Percentiles rank a stretch among this genome's conserved stretches.
phyloP scores from a whole-genome alignment of 2,797 vertebrate species.

The Cyclura pinguis region DNA sequence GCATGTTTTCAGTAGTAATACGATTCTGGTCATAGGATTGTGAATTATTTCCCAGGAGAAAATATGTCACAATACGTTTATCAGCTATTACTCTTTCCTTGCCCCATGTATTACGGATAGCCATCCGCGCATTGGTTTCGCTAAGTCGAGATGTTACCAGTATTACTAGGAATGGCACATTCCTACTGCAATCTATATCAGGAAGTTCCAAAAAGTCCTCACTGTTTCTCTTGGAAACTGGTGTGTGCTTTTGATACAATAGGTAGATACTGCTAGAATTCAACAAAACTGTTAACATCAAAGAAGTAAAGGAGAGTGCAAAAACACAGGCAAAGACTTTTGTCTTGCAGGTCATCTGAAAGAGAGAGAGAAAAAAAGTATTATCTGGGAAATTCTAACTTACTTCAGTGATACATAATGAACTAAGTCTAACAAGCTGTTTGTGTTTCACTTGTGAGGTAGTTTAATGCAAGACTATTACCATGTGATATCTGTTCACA shows the following conservation, averaged over 20 bases:
- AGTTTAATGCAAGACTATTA: background rate
- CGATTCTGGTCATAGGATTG: constrained; percentile 13
- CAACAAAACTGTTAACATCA: constrained; percentile 37
- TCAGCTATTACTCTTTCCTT: constrained; percentile 18
- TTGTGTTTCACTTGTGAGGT: background rate
- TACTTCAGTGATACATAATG: background rate
- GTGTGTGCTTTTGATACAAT: constrained; percentile 26
- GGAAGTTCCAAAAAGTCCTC: constrained; percentile 73
- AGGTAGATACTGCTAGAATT: background rate
- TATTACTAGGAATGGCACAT: constrained; percentile 77
- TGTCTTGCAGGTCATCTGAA: constrained; percentile 73
- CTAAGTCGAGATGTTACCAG: constrained; percentile 72
- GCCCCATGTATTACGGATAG: constrained; percentile 79
- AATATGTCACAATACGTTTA: constrained; percentile 65
- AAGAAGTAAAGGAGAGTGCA: constrained; percentile 41
- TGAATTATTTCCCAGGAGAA: constrained; percentile 75
- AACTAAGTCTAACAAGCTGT: no score
- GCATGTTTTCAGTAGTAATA: constrained; percentile 60
- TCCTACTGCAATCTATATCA: constrained; percentile 58
- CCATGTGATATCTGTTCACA: background rate
- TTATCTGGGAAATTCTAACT: constrained; percentile 7
- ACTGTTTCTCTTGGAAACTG: constrained; percentile 11
- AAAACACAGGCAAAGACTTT: constrained; percentile 40
- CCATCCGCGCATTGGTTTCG: constrained; percentile 54
- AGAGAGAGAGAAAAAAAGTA: constrained; percentile 63